Base-by-base conservation (phyloP, 30 jellyfish, hydroid and myxozoan genomes). In the Aurelia sp. region DNA sequence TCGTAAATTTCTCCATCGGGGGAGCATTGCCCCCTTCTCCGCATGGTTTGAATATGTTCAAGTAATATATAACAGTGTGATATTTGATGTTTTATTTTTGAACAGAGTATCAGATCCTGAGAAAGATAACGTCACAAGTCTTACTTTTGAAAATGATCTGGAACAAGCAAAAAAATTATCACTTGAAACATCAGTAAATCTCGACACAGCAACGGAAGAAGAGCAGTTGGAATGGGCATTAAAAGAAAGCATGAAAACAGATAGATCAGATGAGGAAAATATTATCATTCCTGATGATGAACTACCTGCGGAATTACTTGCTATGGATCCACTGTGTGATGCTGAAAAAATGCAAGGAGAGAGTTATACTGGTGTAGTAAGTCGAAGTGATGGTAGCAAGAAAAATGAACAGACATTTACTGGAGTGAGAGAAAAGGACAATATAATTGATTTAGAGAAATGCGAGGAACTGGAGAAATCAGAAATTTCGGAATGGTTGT, bases 151-250 rank as follows among this genome's bases (percentile, higher is more conserved):
- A 20, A 17, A 67, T 9, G 94, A 82, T 13, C 22, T 61, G 57
- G 87, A 80, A 38, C 33, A 61, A 58, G 91, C 91, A 35, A 81
- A 47, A 52, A 41, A 65, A 30, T 44, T 75, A 13, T 74, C 88
- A 8, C 60, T 72, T 12, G 74, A 61, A 13, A 30, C 74, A 9
- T 44, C 55, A 22, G 40, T 76, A 16, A 76, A 59, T 10, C 70
- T 78, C 15, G 89, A 78, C 47, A 13, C 82, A 3, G 85, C 78
- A 55, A 84, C 93, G 20, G 93, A 84, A 38, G 93, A 84, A 41
- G 88, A 84, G 64, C 93, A 84, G 48, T 13, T 84, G 31, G 93
- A 84, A 63, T 84, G 84, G 93, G 93, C 93, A 8, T 24, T 84
- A 13, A 53, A 38, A 17, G 93, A 84, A 52, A 84, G 93, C 78